A percentile compares a stretch with the other conserved stretches of the same genome.
Evolutionary conservation across 2,888 invertebrate genomes (phyloP).

Genomic region (Mimachlamys varia): DNA sequence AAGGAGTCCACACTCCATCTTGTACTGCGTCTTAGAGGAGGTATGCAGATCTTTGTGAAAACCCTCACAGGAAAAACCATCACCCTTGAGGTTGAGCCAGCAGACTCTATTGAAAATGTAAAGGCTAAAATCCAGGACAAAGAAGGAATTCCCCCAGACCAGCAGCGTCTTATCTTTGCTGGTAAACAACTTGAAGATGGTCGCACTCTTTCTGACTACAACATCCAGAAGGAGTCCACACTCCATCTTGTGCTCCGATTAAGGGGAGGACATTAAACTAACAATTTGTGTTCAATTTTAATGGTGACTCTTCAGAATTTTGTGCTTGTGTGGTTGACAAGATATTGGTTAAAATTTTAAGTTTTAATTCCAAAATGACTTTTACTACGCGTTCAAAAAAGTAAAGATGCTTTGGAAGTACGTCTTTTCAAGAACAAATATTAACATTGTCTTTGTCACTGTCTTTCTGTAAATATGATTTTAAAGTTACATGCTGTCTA

Average conservation of each 20-base stretch:
- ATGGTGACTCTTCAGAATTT: too few species aligned
- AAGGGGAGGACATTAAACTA: conserved; percentile 84
- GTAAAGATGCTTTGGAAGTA: too few species aligned
- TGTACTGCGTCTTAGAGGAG: conserved; percentile 91
- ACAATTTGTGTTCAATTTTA: background rate
- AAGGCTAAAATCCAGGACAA: conserved; percentile 26
- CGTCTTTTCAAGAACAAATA: too few species aligned
- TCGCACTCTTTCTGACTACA: conserved; percentile 94
- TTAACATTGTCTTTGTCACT: background rate
- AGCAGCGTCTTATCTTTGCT: conserved; percentile 87
- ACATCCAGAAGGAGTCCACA: conserved; percentile 84
- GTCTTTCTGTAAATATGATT: background rate
- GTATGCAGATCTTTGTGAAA: conserved; percentile 90
- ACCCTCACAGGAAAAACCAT: conserved; percentile 75
- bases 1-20: conserved; percentile 95
- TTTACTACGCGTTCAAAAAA: too few species aligned
- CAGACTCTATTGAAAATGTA: conserved; percentile 25
- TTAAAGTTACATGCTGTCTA: background rate
- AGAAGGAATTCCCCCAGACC: conserved; percentile 38
- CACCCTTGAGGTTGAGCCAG: conserved; percentile 12
- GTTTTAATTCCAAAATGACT: too few species aligned
- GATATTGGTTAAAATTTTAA: too few species aligned
- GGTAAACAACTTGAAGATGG: conserved; percentile 98
- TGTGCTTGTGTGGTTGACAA: too few species aligned
- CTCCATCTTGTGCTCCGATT: conserved; percentile 91